phyloP scores from a whole-genome alignment of 2,888 invertebrate species.

The Eupeodes luniger region DNA sequence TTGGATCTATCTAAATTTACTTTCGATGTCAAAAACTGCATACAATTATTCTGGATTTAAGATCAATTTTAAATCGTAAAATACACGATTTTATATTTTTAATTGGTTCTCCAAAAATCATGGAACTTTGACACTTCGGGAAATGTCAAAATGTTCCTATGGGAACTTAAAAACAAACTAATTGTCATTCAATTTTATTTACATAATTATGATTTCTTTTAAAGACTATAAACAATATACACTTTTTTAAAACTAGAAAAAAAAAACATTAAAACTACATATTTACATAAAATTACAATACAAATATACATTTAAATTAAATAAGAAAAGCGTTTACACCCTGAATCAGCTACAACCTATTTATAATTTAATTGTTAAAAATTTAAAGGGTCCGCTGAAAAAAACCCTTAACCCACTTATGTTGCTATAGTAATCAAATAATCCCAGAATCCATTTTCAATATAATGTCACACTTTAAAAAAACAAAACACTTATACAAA shows the following conservation, averaged over 20 bases:
- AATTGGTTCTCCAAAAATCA: too few species aligned
- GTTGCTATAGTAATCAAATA: not conserved
- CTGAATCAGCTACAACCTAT: conserved; percentile 8
- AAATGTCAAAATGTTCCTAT: too few species aligned
- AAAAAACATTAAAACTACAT: not conserved
- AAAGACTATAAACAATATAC: conserved; percentile 4
- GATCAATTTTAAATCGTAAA: too few species aligned
- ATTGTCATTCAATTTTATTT: too few species aligned
- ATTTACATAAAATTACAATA: conserved; percentile 20
- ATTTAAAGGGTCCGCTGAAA: not conserved
- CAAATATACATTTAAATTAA: conserved; percentile 10
- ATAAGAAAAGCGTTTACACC: conserved; percentile 25
- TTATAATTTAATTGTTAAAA: not conserved
- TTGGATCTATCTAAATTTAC: too few species aligned
- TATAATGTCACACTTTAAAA: not conserved
- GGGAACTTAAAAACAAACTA: too few species aligned
- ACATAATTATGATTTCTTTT: too few species aligned
- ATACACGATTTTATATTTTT: too few species aligned
- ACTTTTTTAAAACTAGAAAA: not conserved
- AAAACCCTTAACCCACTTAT: not conserved
- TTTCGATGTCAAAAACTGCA: too few species aligned
- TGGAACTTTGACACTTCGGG: too few species aligned
- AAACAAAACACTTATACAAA: not conserved
- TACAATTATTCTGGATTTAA: too few species aligned
- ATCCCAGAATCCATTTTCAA: conserved; percentile 15